Percentiles rank a stretch among this genome's conserved stretches.
Conservation (phyloP, 2,888 invertebrate genomes). For the Drosophila subquinaria region DNA sequence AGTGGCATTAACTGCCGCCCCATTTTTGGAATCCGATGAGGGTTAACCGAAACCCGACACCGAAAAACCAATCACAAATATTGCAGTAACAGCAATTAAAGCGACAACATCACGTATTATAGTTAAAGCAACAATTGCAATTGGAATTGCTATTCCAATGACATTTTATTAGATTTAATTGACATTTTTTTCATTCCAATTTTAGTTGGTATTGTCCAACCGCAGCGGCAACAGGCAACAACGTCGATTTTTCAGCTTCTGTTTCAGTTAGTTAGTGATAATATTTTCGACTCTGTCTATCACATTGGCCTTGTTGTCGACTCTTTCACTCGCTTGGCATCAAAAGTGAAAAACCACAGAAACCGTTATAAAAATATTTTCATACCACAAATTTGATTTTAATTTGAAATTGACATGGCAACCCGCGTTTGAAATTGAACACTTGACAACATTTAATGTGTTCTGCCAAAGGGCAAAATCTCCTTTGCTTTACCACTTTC, state of each 20-base stretch:
- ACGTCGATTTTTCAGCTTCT: constrained; percentile 10
- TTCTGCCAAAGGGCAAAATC: constrained; percentile 4
- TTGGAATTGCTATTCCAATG: constrained; percentile 42
- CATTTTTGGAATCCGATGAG: constrained; percentile 23
- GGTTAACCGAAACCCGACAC: constrained; percentile 19
- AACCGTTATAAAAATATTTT: constrained; percentile 40
- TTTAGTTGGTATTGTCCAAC: constrained; percentile 18
- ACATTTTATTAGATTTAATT: constrained; percentile 67
- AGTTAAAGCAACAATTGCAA: constrained; percentile 20
- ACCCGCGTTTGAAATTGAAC: constrained; percentile 36
- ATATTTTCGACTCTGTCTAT: constrained; percentile 9
- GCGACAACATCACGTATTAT: constrained; percentile 7
- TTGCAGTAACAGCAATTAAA: constrained; percentile 10
- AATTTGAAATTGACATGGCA: constrained; percentile 55
- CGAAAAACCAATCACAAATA: constrained; percentile 27
- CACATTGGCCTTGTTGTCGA: background rate
- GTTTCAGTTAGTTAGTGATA: constrained; percentile 17
- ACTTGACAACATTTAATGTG: constrained; percentile 23
- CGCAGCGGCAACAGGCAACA: constrained; percentile 40
- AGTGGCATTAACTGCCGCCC: constrained; percentile 62
- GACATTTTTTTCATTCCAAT: constrained; percentile 13
- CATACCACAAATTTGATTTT: constrained; percentile 59
- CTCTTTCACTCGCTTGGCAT: background rate
- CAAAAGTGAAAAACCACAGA: constrained; percentile 23
- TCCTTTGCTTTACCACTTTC: background rate